phyloP scores from a whole-genome alignment of 2,888 invertebrate species.

The Eubasilissa splendida region DNA sequence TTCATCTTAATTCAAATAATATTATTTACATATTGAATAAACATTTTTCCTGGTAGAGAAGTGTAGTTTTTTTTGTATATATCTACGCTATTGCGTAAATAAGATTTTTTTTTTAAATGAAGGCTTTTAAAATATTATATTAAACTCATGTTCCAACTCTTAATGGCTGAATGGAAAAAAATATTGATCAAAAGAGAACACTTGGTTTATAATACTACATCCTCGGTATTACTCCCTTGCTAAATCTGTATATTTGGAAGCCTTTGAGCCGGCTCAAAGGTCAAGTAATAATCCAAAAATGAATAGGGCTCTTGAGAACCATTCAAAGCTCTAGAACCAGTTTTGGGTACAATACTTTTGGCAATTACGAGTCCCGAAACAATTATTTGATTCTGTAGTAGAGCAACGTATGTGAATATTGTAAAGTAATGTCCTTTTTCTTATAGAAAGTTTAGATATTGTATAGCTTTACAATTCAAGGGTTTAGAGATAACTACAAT shows the following conservation, averaged over 20 bases:
- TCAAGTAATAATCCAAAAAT: conserved; percentile 30
- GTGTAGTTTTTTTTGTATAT: too few species aligned
- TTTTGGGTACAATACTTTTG: conserved; percentile 26
- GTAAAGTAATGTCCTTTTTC: neutral
- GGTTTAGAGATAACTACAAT: too few species aligned
- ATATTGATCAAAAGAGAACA: neutral
- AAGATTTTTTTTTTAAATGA: too few species aligned
- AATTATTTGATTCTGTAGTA: conserved; percentile 6
- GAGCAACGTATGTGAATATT: neutral
- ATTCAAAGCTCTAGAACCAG: conserved; percentile 3
- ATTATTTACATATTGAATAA: too few species aligned
- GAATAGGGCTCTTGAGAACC: conserved; percentile 10
- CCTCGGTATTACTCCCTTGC: conserved; percentile 4
- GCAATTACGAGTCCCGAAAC: conserved; percentile 18
- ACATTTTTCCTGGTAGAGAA: too few species aligned
- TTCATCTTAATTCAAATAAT: too few species aligned
- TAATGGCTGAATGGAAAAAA: too few species aligned
- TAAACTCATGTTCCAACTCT: too few species aligned
- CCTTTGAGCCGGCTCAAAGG: neutral
- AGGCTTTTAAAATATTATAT: too few species aligned
- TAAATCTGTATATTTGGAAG: conserved; percentile 13
- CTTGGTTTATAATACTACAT: neutral
- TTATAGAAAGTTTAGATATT: neutral
- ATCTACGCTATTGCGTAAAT: too few species aligned
- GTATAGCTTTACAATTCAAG: too few species aligned